Evolutionary conservation across 1,140 invertebrate genomes (phyloP).

Genomic region (Tetraneura akinire): DNA sequence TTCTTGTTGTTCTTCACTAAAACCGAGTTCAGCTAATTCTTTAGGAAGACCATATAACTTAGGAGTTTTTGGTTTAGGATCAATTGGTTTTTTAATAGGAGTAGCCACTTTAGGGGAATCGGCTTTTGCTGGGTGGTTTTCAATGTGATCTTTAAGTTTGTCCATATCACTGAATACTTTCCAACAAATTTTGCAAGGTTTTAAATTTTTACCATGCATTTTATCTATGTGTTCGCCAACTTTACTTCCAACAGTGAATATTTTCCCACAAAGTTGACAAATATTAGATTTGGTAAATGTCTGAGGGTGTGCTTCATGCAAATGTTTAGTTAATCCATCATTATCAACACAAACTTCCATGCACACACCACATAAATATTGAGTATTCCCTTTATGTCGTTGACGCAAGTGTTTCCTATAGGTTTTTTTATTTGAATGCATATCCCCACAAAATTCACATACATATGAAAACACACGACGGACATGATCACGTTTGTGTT

Average conservation of each 20-base stretch:
- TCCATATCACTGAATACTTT: slow-evolving; percentile 63
- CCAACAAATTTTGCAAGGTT: slow-evolving; percentile 65
- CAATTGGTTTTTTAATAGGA: slow-evolving; percentile 24
- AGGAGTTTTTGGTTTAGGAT: slow-evolving; percentile 23
- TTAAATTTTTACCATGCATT: slow-evolving; percentile 65
- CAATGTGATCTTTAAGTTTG: slow-evolving; percentile 60
- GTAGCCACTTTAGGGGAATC: slow-evolving; percentile 21
- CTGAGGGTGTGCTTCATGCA: slow-evolving; percentile 62
- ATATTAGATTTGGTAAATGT: slow-evolving; percentile 63
- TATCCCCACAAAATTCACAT: slow-evolving; percentile 68
- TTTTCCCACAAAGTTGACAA: slow-evolving; percentile 66
- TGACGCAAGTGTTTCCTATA: slow-evolving; percentile 66
- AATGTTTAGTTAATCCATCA: slow-evolving; percentile 64
- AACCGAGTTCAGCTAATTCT: slow-evolving; percentile 40
- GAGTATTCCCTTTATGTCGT: slow-evolving; percentile 57
- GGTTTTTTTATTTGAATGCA: slow-evolving; percentile 65
- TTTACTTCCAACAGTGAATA: slow-evolving; percentile 66
- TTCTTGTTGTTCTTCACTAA: slow-evolving; percentile 40
- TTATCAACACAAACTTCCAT: slow-evolving; percentile 64
- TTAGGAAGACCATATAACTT: slow-evolving; percentile 45
- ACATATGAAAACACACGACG: slow-evolving; percentile 61
- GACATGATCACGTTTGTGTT: slow-evolving; percentile 63
- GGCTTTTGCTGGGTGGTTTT: slow-evolving; percentile 55
- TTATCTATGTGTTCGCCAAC: slow-evolving; percentile 67
- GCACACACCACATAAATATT: slow-evolving; percentile 65